Evolutionary conservation across 2,888 invertebrate genomes (phyloP), one percentile per base, ranked within the genome.

Genomic region (Dryocosmus kuriphilus): DNA sequence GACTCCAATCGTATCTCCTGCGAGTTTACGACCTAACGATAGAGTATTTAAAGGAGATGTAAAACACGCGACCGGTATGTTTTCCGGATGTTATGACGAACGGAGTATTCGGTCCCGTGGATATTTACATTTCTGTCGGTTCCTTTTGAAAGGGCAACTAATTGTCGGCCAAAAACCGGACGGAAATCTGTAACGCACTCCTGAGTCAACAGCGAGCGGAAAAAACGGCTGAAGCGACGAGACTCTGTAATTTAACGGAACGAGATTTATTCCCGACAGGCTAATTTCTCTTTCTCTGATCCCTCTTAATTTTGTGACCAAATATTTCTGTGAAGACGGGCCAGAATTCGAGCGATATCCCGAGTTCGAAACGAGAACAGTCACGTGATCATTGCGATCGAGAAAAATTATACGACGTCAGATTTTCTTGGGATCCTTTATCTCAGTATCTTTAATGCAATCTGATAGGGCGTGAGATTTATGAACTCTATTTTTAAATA

Each of bases 221-320:
- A 74, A 74, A 77, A 74, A 79, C 77, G 63, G 51, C 16, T 51
- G 30, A 71, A 46, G 71, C 27, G 71, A 71, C 30, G 71, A 71
- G 71, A 71, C 80, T 46, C 67, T 81, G 83, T 85, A 85, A 85
- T 85, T 82, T 84, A 85, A 84, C 85, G 83, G 84, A 85, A 84
- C 84, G 83, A 83, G 84, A 85, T 85, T 85, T 85, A 84, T 85
- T 85, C 82, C 77, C 82, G 83, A 85, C 84, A 82, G 79, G 83
- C 81, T 81, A 84, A 82, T 85, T 84, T 83, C 80, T 60, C 79
- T 76, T 73, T 77, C 77, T 79, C 78, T 82, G 61, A 63, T 41
- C 63, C 77, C 65, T 63, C 78, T 75, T 80, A 30, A 51, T 71
- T 71, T 51, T 51, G n/a, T n/a, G n/a, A 51, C 30, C 71, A 46